Base-by-base conservation (phyloP, 2,888 invertebrate species). In the Dasysyrphus tricinctus region DNA sequence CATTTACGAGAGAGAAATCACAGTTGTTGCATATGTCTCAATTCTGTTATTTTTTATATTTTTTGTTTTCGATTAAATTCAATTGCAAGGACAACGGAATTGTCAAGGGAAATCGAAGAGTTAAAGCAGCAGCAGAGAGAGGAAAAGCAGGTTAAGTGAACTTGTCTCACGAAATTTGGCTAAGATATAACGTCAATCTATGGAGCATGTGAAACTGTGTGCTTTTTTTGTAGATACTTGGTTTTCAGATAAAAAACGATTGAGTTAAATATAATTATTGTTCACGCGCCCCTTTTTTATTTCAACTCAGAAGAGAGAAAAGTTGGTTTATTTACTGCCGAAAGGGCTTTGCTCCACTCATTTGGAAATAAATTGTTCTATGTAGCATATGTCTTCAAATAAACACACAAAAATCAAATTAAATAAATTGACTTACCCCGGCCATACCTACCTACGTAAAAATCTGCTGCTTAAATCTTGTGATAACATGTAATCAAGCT, bases 21-120 rank as follows among this genome's bases (percentile, higher is more conserved):
- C 16, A 86, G 77, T 86, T 79, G 77, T 78, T 82, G 86, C 81
- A 86, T 82, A 86, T 86, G 86, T 81, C 81, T 65, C 81, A 75
- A 82, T 86, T 86, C 70, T 82, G 78, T 72, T 75, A 74, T 56
- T 65, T 78, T 81, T 78, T 51, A n/a, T 32, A 32, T 4, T n/a
- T 44, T 47, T 47, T 47, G 16, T 47, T 47, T 16, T 47, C 47
- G 78, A 82, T 78, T 86, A 63, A 75, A 82, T 78, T 86, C 75
- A 86, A 82, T 86, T 82, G 78, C 74, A 59, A 19, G 49, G 47
- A 49, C 34, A 16, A 39, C n/a, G 24, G 8, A 67, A 51, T 51
- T 51, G 37, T 42, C 47, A 65, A 70, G 61, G 42, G 67, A 59
- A 39, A 51, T 44, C 29, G 5, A 57, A 34, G 32, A 32, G 39